phyloP scores from a whole-genome alignment of 2,797 vertebrate species.

The Falco concolor region DNA sequence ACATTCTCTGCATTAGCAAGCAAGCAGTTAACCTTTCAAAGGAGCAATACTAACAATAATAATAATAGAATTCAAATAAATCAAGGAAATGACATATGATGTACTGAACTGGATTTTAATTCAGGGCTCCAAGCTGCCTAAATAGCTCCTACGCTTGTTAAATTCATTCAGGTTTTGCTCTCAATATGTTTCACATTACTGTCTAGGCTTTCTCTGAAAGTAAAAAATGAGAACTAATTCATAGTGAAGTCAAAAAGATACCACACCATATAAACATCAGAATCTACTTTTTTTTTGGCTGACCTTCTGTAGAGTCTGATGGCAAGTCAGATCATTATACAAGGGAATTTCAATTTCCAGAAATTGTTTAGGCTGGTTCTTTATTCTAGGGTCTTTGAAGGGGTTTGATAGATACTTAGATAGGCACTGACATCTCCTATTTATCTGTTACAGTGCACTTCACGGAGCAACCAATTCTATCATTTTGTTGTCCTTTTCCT shows the following conservation, averaged over 20 bases:
- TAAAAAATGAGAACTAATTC: not conserved
- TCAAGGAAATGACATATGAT: not conserved
- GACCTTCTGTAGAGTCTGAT: not conserved
- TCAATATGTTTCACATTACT: constrained; percentile 9
- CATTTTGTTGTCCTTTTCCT: not conserved
- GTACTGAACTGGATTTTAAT: not conserved
- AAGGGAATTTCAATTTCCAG: constrained; percentile 1
- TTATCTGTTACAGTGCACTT: not conserved
- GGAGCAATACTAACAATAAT: not conserved
- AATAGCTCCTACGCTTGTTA: not conserved
- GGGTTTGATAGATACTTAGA: not conserved
- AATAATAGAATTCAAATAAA: not conserved
- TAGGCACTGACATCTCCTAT: not conserved
- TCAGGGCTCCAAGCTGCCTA: not conserved
- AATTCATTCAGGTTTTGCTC: not conserved
- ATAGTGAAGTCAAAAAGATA: not conserved
- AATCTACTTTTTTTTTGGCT: not conserved
- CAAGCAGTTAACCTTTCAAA: not conserved
- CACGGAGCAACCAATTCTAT: not conserved
- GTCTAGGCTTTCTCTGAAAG: not conserved
- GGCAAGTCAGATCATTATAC: not conserved
- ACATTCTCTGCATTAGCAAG: not conserved
- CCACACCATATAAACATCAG: not conserved
- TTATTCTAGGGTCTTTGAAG: not conserved
- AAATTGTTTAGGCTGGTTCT: constrained; percentile 10